phyloP scores from a whole-genome alignment of 2,797 vertebrate species.

The Antrozous pallidus region DNA sequence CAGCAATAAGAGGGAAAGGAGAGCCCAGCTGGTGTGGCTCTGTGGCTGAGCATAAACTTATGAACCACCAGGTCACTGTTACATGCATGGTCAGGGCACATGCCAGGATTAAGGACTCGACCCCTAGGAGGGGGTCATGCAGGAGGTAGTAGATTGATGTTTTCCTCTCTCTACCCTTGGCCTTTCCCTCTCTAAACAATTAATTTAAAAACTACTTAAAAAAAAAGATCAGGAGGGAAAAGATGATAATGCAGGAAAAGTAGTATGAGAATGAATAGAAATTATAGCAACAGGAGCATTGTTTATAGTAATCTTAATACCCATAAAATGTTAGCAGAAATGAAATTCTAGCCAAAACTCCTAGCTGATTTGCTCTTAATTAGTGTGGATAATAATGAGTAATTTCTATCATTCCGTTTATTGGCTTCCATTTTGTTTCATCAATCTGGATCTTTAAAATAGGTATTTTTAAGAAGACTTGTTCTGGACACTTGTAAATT shows the following conservation, averaged over 20 bases:
- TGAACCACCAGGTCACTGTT: too few species aligned
- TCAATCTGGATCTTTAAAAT: constrained; percentile 33
- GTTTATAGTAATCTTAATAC: neutral
- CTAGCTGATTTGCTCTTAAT: neutral
- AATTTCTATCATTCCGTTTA: constrained; percentile 20
- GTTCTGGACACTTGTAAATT: constrained; percentile 31
- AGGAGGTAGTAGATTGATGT: too few species aligned
- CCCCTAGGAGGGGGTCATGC: too few species aligned
- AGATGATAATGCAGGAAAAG: neutral
- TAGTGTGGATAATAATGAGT: neutral
- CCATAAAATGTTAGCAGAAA: neutral
- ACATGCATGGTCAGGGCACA: too few species aligned
- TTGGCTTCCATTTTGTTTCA: constrained; percentile 44
- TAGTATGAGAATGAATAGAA: neutral
- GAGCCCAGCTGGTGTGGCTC: too few species aligned
- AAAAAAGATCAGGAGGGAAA: neutral
- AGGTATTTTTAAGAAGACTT: neutral
- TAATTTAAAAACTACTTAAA: too few species aligned
- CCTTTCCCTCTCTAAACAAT: too few species aligned
- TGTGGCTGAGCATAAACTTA: too few species aligned
- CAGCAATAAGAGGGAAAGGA: too few species aligned
- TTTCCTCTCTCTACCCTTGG: too few species aligned
- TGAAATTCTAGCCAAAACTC: neutral
- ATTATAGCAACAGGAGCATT: neutral
- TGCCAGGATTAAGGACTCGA: too few species aligned